Evolutionary conservation across 2,113 vertebrate genomes (phyloP), one percentile per base, ranked within the genome.

Genomic region (Neofelis nebulosa): DNA sequence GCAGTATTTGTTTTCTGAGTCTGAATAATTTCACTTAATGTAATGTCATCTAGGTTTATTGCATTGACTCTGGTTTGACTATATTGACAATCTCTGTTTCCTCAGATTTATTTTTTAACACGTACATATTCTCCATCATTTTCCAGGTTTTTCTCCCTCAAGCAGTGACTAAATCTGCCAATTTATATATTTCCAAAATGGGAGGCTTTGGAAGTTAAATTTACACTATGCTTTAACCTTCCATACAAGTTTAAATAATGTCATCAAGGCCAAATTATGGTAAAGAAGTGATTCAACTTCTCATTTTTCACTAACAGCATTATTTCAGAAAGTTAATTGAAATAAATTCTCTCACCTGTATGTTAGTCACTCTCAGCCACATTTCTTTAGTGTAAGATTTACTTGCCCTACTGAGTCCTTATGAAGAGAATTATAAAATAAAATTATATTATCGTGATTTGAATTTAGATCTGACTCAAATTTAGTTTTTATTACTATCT

Each of bases 221-320:
- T 92, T 97, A 25, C 27, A 73, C 52, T 94, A 95, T 97, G 7
- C 25, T 33, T 91, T 83, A 76, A 93, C 1, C 0, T 96, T 55
- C 65, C 29, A 94, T 12, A 57, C 7, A 36, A 45, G 21, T 66
- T 69, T 80, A 96, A 94, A 90, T 91, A 65, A 25, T 18, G 29
- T 78, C 52, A 41, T 11, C 7, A 91, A 89, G 27, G 25, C 48
- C 79, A 89, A 65, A 84, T 45, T 96, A 97, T 12, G 91, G 0
- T 1, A 94, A 45, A 25, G 36, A 78, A 95, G 50, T 66, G 23
- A 18, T 4, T 6, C 1, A 41, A 76, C 12, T 50, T 86, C 14
- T 61, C 5, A n/a, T 50, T 95, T 92, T 87, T 52, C 36, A 48
- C 5, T 52, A 63, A 25, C 2, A 65, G 7, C 12, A 81, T 52